Percentiles rank a stretch among this genome's conserved stretches.
phyloP scores from a whole-genome alignment of 2,113 vertebrate species.

The Oxygymnocypris stewartii region DNA sequence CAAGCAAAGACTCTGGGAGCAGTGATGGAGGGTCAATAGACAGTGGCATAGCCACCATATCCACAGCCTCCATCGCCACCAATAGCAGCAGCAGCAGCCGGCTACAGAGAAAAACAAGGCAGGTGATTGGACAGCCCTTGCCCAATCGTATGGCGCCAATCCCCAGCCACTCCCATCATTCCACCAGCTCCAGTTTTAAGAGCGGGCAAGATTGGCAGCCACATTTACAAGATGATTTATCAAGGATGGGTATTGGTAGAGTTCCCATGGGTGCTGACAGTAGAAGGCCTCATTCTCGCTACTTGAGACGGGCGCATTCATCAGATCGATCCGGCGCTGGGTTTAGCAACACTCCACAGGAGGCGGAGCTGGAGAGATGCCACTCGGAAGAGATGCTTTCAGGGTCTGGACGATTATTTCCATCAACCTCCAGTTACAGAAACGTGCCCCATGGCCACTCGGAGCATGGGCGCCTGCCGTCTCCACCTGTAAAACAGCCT shows the following conservation, averaged over 20 bases:
- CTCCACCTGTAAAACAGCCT: slow-evolving; percentile 81
- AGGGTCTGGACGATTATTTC: slow-evolving; percentile 71
- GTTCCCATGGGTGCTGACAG: slow-evolving; percentile 51
- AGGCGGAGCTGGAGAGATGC: slow-evolving; percentile 75
- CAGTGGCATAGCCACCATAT: slow-evolving; percentile 97
- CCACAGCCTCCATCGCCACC: slow-evolving; percentile 79
- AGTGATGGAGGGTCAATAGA: slow-evolving; percentile 88
- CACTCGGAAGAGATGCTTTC: slow-evolving; percentile 85
- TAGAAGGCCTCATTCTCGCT: slow-evolving; percentile 83
- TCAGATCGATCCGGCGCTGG: slow-evolving; percentile 80
- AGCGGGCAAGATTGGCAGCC: slow-evolving; percentile 72
- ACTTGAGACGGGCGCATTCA: slow-evolving; percentile 89
- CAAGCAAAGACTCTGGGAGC: slow-evolving; percentile 78
- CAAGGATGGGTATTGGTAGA: slow-evolving; percentile 65
- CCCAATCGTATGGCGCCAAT: slow-evolving; percentile 87
- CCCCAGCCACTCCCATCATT: slow-evolving; percentile 72
- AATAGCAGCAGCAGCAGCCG: slow-evolving; percentile 77
- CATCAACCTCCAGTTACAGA: slow-evolving; percentile 65
- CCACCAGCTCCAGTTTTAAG: slow-evolving; percentile 65
- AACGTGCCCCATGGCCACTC: slow-evolving; percentile 74
- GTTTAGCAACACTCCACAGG: slow-evolving; percentile 60
- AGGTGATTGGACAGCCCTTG: slow-evolving; percentile 82
- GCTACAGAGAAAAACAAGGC: slow-evolving; percentile 82
- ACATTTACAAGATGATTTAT: slow-evolving; percentile 58
- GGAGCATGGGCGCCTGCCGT: slow-evolving; percentile 74